A percentile compares a stretch with the other conserved stretches of the same genome.
Evolutionary conservation across 2,113 vertebrate genomes (phyloP).

Genomic region (Centropus unirufus): DNA sequence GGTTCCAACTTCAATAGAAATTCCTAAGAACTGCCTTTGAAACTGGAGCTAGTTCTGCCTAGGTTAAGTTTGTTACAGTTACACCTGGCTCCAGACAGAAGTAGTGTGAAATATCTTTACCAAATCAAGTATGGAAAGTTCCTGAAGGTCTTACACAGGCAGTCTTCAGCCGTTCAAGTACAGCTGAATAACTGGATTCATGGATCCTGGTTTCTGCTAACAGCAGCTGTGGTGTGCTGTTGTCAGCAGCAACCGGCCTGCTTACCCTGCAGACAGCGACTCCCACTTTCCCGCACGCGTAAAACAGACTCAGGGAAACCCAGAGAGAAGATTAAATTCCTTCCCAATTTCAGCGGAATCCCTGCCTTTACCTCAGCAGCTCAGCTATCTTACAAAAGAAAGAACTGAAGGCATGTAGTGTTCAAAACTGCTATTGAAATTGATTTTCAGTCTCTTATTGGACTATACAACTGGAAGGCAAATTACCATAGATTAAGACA

Average conservation of each 20-base stretch:
- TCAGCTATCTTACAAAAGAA: neutral
- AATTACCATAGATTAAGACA: neutral
- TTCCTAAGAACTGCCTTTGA: neutral
- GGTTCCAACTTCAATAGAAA: neutral
- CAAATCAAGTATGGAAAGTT: neutral
- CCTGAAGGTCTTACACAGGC: neutral
- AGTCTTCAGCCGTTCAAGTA: neutral
- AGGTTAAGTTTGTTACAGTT: neutral
- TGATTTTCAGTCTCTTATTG: neutral
- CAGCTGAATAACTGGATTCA: neutral
- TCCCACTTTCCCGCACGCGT: conserved; percentile 7
- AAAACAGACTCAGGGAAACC: neutral
- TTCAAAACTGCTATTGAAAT: neutral
- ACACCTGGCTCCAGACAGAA: neutral
- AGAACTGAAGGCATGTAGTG: neutral
- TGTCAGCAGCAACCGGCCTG: conserved; percentile 54
- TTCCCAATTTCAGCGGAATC: neutral
- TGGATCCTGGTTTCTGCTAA: conserved; percentile 9
- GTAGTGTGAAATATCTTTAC: neutral
- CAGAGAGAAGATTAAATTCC: neutral
- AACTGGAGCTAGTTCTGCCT: neutral
- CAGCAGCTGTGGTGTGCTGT: conserved; percentile 38
- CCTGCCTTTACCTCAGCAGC: neutral
- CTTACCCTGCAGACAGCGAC: conserved; percentile 19
- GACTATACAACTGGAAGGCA: neutral